Percentiles rank a stretch among this genome's conserved stretches.
Evolutionary conservation across 64 coral and sea anemone species (phyloP).

Genomic region (Montipora cactus): DNA sequence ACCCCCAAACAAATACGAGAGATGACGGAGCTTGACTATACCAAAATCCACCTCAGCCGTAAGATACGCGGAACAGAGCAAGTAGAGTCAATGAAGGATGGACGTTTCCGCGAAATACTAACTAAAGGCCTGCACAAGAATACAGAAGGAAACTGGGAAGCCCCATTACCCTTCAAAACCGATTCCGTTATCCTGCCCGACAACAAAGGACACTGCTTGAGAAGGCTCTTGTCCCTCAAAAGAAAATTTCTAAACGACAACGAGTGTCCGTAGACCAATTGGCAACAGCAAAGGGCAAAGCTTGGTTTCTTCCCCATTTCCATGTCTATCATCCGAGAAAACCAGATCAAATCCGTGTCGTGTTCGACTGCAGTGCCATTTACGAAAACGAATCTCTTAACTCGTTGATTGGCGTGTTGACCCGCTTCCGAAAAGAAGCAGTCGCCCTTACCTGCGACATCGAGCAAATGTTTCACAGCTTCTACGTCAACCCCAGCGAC

Average conservation of each 20-base stretch:
- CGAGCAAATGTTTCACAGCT: neutral
- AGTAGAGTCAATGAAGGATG: neutral
- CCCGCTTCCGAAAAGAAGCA: conserved; percentile 39
- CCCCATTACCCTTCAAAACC: conserved; percentile 45
- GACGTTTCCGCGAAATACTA: conserved; percentile 40
- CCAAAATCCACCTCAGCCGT: neutral
- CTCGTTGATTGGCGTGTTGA: conserved; percentile 8
- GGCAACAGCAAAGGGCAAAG: conserved; percentile 35
- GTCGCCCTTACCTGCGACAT: neutral
- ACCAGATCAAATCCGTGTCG: conserved; percentile 45
- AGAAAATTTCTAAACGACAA: conserved; percentile 16
- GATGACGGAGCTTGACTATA: conserved; percentile 68
- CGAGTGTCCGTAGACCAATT: neutral
- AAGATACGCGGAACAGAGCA: neutral
- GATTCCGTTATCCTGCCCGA: neutral
- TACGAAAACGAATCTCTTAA: conserved; percentile 53
- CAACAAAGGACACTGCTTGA: conserved; percentile 49
- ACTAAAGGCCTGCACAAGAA: conserved; percentile 41
- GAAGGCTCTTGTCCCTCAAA: conserved; percentile 41
- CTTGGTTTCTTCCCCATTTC: conserved; percentile 53
- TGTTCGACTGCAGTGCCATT: conserved; percentile 51
- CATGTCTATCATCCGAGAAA: conserved; percentile 47
- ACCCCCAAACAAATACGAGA: conserved; percentile 36
- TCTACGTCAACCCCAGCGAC: no score
- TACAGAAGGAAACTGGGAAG: conserved; percentile 47